phyloP scores from a whole-genome alignment of 2,113 vertebrate species.

The Oophaga pumilio region DNA sequence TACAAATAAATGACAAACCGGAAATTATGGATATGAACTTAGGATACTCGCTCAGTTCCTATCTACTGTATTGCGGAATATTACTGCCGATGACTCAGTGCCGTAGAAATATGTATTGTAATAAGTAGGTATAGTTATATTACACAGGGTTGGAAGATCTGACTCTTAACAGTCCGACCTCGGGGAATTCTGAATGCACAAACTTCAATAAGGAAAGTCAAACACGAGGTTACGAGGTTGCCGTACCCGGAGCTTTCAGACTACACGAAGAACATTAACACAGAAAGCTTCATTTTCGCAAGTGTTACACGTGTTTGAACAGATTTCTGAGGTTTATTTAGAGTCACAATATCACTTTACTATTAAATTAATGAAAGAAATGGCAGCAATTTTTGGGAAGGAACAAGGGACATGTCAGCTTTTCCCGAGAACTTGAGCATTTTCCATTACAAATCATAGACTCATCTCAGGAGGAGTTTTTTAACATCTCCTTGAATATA shows the following conservation, averaged over 20 bases:
- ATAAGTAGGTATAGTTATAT: conserved; percentile 39
- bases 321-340: background rate
- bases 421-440: background rate
- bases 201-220: conserved; percentile 40
- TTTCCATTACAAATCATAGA: background rate
- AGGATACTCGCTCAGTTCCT: conserved; percentile 46
- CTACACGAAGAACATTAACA: background rate
- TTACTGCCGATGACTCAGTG: conserved; percentile 49
- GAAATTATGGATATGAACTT: conserved; percentile 45
- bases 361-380: conserved; percentile 1
- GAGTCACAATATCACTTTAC: background rate
- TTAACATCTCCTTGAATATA: background rate
- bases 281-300: background rate
- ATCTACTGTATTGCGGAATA: conserved; percentile 43
- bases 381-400: background rate
- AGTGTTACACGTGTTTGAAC: background rate
- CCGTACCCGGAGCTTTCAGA: background rate
- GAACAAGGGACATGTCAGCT: background rate
- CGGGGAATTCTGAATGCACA: conserved; percentile 19
- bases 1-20: conserved; percentile 53
- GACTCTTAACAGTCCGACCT: conserved; percentile 26
- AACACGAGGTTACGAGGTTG: conserved; percentile 30
- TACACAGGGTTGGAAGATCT: conserved; percentile 23
- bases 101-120: conserved; percentile 46
- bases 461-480: background rate